Percentiles rank a stretch among this genome's conserved stretches.
Evolutionary conservation across 2,888 invertebrate species (phyloP).

Genomic region (Dynastes tityus): DNA sequence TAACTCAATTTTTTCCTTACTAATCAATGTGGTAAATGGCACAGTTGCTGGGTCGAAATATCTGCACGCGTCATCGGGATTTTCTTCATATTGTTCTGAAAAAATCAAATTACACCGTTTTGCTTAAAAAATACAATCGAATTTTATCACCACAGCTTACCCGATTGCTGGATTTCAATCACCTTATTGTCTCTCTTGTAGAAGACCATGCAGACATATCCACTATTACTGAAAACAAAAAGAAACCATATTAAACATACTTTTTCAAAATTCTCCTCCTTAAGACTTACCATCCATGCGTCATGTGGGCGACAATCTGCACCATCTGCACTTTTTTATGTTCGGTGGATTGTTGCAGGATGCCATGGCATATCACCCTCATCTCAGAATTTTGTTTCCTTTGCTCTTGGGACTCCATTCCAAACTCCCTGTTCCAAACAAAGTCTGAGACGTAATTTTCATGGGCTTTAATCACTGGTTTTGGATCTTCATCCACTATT

Average conservation of each 20-base stretch:
- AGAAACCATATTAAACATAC: too few relatives aligned
- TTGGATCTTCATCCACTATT: constrained; percentile 66
- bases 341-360: constrained; percentile 73
- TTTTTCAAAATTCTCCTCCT: not conserved
- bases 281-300: constrained; percentile 81
- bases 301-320: constrained; percentile 80
- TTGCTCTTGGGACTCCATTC: constrained; percentile 67
- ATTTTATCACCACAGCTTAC: constrained; percentile 61
- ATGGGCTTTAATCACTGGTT: constrained; percentile 58
- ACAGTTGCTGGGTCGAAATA: constrained; percentile 72
- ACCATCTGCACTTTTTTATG: constrained; percentile 76
- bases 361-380: constrained; percentile 77
- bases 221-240: constrained; percentile 77
- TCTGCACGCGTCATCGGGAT: constrained; percentile 80
- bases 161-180: constrained; percentile 81
- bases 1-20: constrained; percentile 71
- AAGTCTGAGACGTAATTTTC: constrained; percentile 65
- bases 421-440: constrained; percentile 64
- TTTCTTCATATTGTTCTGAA: constrained; percentile 70
- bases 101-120: not conserved
- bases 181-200: constrained; percentile 81
- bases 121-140: not conserved
- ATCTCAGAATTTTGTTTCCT: constrained; percentile 71
- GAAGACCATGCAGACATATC: constrained; percentile 85
- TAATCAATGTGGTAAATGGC: constrained; percentile 78